Base-by-base conservation (phyloP, 1,140 invertebrate genomes). In the Cydia pomonella region DNA sequence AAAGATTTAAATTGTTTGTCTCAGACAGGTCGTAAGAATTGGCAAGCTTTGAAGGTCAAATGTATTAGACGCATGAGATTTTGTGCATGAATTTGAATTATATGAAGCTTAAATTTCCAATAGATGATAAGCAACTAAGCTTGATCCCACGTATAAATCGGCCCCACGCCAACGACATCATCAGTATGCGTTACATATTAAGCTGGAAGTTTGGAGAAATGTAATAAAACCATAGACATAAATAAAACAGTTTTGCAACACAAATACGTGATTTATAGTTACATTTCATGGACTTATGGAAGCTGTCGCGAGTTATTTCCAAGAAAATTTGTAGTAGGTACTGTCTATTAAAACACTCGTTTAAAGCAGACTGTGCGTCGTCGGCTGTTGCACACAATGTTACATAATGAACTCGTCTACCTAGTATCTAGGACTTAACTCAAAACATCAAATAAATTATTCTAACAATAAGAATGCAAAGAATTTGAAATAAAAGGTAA, bases 41-140 rank as follows among this genome's bases (percentile, higher is more conserved):
- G 79, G 82, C 80, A 81, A 86, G 33, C 82, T 79, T 83, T 87
- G 83, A 90, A 90, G 88, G 86, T 90, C 87, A 86, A 83, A 86
- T 82, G n/a, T n/a, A n/a, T 1, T 66, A 16, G 10, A 16, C 16
- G 16, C 29, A 66, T 66, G 27, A 10, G 29, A 38, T 69, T 38
- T 38, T 10, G 12, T 29, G 3, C 63, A 5, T 2, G 7, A 18
- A 38, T 10, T 18, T 33, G 5, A 18, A 69, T 69, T 69, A n/a
- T 21, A 38, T n/a, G n/a, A 21, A 69, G n/a, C n/a, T 29, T 6
- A 25, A 33, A 66, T 23, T 63, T 33, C 63, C 63, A n/a, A 66
- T 9, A 38, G 3, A 66, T 29, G 33, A 25, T 33, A 66, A 38
- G 9, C 13, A 7, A 69, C 63, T 27, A 18, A 33, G 63, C 27